Base-by-base conservation (phyloP, 2,113 vertebrate genomes). In the Stigmatopora nigra region DNA sequence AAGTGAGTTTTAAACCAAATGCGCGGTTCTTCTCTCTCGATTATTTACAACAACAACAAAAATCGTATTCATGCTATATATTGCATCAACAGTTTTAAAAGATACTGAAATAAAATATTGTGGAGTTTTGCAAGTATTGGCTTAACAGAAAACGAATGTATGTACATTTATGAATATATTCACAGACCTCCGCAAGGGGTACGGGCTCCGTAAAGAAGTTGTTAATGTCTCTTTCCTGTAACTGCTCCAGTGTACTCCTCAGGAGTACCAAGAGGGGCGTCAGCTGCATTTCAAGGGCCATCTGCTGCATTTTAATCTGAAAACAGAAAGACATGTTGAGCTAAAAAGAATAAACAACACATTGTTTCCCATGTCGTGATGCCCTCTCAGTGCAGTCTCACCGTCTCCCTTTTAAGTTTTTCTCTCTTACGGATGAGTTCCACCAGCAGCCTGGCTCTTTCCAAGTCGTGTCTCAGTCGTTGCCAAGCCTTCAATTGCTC, bases 401-500 rank as follows among this genome's bases (percentile, higher is more conserved):
- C 97, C 84, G 94, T 94, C 89, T 99, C 97, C 86, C 95, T 93
- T 87, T 99, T 99, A 84, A 97, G 91, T 76, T 99, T 99, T 80
- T 99, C 97, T 71, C 97, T 91, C 88, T 98, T 98, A 76, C 96
- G 95, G 73, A 98, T 99, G 82, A 99, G 91, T 84, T 99, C 97
- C 80, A 99, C 97, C 82, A 99, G 88, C 44, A 99, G 91, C 79
- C 97, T 89, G 15, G 95, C 97, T 60, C 97, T 91, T 87, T 99
- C 97, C 38, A 99, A 90, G 89, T 99, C 97, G 16, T 99, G 97
- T 75, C 97, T 89, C 65, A 99, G 92, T 67, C 96, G 89, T 89
- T 99, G 97, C 97, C 96, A 99, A 1, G 95, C 97, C 82, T 99
- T 99, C 67, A 97, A 91, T 88, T 99, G 96, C 85, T 99, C 97